phyloP scores from a whole-genome alignment of 1,140 invertebrate species.

The Bombus affinis region DNA sequence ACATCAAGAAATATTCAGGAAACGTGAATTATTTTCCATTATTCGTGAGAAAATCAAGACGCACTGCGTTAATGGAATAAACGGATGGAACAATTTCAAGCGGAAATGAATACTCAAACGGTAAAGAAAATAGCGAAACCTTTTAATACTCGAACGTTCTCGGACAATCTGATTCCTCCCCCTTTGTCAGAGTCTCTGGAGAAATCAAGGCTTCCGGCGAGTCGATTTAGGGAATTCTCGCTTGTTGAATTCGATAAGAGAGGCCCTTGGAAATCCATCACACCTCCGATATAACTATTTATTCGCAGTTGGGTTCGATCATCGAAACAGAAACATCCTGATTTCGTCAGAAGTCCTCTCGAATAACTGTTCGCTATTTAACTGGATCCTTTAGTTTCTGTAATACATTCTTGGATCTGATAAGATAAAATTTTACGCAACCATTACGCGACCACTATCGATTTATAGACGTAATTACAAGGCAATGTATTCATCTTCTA shows the following conservation, averaged over 20 bases:
- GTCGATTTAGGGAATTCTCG: constrained; percentile 28
- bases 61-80: neutral
- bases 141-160: constrained; percentile 18
- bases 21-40: neutral
- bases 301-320: neutral
- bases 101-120: constrained; percentile 3
- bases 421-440: neutral
- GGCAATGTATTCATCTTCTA: neutral
- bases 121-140: constrained; percentile 1
- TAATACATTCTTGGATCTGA: neutral
- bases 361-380: neutral
- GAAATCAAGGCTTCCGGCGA: constrained; percentile 39
- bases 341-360: neutral
- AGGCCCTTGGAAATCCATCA: constrained; percentile 28
- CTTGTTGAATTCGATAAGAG: constrained; percentile 50
- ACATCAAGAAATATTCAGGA: neutral
- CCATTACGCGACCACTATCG: neutral
- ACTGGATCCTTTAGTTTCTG: neutral
- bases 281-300: constrained; percentile 18
- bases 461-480: neutral
- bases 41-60: neutral
- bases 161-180: constrained; percentile 30
- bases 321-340: neutral
- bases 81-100: neutral
- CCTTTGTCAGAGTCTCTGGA: constrained; percentile 24